Base-by-base conservation (phyloP, 2,797 vertebrate species). In the Coregonus suidteri region DNA sequence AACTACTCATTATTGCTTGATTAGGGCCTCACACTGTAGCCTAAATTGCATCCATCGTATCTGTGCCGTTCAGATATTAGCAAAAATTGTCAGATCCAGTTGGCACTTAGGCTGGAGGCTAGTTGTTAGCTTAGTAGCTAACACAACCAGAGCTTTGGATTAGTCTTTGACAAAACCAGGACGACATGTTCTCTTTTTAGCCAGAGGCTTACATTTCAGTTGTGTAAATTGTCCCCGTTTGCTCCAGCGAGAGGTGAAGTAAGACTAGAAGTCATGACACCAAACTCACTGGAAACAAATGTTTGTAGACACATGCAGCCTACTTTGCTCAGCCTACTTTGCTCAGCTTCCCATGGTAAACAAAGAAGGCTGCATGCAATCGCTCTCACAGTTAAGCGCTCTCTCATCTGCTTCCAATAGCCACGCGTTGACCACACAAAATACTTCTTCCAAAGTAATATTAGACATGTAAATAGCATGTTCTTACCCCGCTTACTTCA, bases 281-380 rank as follows among this genome's bases (percentile, higher is more conserved):
- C n/a, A 20, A 64, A 25, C 59, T 25, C 59, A 25, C 71, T 35
- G 52, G 31, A 37, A 51, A 67, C 9, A 59, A 41, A 51, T 54
- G 35, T 35, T 62, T 68, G 16, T 1, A 74, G 62, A 14, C n/a
- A 25, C 18, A 68, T 25, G 73, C 73, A 35, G 5, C 15, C 15
- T 68, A 70, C 4, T 41, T 70, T n/a, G 41, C 80, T 85, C 73
- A 35, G 5, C 15, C 15, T 68, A 70, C 4, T 41, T 70, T n/a
- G 41, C 80, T 85, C 71, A 78, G 75, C 62, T 75, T 79, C 79
- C 89, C 90, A 67, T 82, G 89, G 90, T 93, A 93, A 93, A 93
- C 93, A 93, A 93, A 93, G 90, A 90, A 90, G 78, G 88, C 51
- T 54, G 51, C 41, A 74, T 81, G 72, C 79, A 70, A 75, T 16